Conservation (phyloP, 2,797 vertebrate species). For the Odontamblyopus lacepedii region DNA sequence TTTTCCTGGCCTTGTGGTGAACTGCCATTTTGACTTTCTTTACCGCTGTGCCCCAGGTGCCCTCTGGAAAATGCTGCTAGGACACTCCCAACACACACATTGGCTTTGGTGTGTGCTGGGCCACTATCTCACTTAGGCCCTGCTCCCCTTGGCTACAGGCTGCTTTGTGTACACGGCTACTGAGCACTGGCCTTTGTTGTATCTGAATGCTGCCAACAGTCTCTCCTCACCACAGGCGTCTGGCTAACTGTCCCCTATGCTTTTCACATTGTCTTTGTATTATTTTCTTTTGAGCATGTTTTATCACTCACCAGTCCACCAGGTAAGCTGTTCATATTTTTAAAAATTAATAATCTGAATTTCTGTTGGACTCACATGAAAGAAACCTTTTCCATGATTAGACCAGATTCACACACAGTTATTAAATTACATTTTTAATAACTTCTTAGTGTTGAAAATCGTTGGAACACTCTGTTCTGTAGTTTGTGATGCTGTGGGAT, state of each 20-base stretch:
- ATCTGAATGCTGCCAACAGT: conserved; percentile 52
- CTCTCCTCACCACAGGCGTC: conserved; percentile 32
- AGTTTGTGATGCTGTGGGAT: too few relatives aligned
- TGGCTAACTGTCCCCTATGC: conserved; percentile 27
- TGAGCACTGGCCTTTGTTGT: conserved; percentile 48
- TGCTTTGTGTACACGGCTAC: conserved; percentile 25
- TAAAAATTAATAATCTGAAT: too few relatives aligned
- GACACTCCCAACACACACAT: conserved; percentile 30
- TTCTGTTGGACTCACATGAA: too few relatives aligned
- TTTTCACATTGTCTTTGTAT: conserved; percentile 29
- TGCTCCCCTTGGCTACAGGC: conserved; percentile 35
- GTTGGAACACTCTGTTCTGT: background rate
- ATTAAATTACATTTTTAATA: too few relatives aligned
- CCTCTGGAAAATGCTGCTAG: conserved; percentile 39
- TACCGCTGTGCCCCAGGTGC: conserved; percentile 29
- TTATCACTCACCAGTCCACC: background rate
- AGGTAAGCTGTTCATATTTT: background rate
- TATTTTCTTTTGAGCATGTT: conserved; percentile 17
- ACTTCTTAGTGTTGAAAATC: too few relatives aligned
- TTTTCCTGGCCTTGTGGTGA: conserved; percentile 32
- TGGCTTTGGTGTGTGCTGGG: conserved; percentile 20
- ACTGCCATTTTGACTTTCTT: conserved; percentile 36
- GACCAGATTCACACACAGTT: too few relatives aligned
- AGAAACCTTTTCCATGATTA: too few relatives aligned
- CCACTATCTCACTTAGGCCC: conserved; percentile 32